phyloP scores from a whole-genome alignment of 1,140 invertebrate genomes.

The Bombyx mandarina region DNA sequence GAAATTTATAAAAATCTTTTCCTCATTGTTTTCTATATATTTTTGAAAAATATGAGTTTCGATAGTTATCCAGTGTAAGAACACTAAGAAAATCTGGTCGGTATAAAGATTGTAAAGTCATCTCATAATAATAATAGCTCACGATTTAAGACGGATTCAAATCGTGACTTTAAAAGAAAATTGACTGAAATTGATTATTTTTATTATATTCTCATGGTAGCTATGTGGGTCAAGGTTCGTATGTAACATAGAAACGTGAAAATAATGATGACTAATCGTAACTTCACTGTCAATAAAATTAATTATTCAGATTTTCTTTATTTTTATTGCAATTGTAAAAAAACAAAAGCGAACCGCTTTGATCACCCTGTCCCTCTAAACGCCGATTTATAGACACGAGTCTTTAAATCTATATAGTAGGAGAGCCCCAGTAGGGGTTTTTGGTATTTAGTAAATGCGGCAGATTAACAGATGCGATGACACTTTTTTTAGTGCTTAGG shows the following conservation, averaged over 20 bases:
- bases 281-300: neutral
- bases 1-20: too few relatives aligned
- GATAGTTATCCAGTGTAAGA: slow-evolving; percentile 8
- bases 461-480: too few relatives aligned
- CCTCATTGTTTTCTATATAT: neutral
- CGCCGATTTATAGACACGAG: too few relatives aligned
- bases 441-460: too few relatives aligned
- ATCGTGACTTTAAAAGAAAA: slow-evolving; percentile 49
- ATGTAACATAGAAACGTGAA: neutral
- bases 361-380: too few relatives aligned
- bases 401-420: too few relatives aligned
- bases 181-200: slow-evolving; percentile 19
- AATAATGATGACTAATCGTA: neutral
- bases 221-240: neutral
- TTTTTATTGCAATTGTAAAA: neutral
- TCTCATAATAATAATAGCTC: slow-evolving; percentile 34
- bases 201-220: slow-evolving; percentile 30
- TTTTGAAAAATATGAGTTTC: neutral
- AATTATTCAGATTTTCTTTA: neutral
- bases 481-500: too few relatives aligned
- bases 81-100: slow-evolving; percentile 10
- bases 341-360: neutral
- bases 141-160: slow-evolving; percentile 33
- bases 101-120: slow-evolving; percentile 20
- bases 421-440: too few relatives aligned